A percentile compares a stretch with the other conserved stretches of the same genome.
phyloP scores from a whole-genome alignment of 2,797 vertebrate species.

The Cryptoblepharus egeriae region DNA sequence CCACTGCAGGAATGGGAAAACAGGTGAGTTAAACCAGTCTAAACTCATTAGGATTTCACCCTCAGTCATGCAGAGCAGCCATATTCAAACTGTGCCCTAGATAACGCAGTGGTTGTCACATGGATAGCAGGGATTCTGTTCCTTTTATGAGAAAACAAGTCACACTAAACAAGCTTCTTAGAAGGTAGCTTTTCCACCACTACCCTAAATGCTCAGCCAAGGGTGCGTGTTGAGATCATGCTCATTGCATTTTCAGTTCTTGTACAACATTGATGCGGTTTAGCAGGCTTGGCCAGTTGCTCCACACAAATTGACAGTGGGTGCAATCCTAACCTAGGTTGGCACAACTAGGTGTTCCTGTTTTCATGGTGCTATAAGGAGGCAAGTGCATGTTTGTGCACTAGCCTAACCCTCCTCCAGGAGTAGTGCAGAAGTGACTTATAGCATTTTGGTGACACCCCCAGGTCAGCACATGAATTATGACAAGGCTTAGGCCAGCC shows the following conservation, averaged over 20 bases:
- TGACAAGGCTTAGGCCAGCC: no score
- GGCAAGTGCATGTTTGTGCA: no score
- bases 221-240: background rate
- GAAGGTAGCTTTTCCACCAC: background rate
- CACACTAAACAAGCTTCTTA: background rate
- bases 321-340: no score
- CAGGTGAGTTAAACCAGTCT: no score
- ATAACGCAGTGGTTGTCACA: background rate
- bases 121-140: background rate
- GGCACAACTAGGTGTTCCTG: no score
- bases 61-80: background rate
- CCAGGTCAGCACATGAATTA: no score
- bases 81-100: background rate
- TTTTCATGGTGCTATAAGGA: no score
- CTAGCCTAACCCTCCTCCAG: no score
- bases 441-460: no score
- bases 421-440: no score
- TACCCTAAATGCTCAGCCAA: background rate
- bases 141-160: background rate
- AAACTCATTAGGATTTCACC: no score
- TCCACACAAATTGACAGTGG: background rate
- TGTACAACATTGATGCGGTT: background rate
- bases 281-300: background rate
- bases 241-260: background rate
- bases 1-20: no score